Evolutionary conservation across 2,113 vertebrate genomes (phyloP).

Genomic region (Cyanoderma ruficeps): DNA sequence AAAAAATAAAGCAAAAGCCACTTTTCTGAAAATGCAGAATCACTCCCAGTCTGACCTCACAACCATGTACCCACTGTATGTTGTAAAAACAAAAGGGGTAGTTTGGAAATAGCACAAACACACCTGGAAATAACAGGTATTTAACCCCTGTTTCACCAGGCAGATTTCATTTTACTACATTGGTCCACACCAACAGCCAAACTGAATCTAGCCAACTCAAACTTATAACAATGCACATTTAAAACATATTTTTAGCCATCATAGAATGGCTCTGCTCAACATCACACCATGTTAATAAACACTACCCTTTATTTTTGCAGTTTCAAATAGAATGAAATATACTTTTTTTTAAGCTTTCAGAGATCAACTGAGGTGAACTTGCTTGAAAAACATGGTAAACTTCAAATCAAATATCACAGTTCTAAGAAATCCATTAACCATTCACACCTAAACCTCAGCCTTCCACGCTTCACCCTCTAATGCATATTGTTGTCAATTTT

Average conservation of each 20-base stretch:
- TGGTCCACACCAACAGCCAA: neutral
- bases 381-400: neutral
- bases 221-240: neutral
- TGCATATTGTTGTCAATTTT: slow-evolving; percentile 56
- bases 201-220: neutral
- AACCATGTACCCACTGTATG: neutral
- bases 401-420: neutral
- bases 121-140: neutral
- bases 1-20: neutral
- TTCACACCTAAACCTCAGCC: slow-evolving; percentile 40
- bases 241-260: neutral
- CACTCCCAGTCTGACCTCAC: neutral
- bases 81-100: neutral
- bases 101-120: neutral
- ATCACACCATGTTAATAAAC: neutral
- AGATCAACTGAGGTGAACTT: neutral
- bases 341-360: neutral
- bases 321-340: neutral
- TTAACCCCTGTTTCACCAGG: neutral
- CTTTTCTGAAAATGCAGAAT: neutral
- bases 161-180: neutral
- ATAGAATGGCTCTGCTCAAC: neutral
- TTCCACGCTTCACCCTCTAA: slow-evolving; percentile 13
- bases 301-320: neutral
- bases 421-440: slow-evolving; percentile 40